Evolutionary conservation across 2,888 invertebrate genomes (phyloP), one percentile per base, ranked within the genome.

Genomic region (Chrysina gloriosa): DNA sequence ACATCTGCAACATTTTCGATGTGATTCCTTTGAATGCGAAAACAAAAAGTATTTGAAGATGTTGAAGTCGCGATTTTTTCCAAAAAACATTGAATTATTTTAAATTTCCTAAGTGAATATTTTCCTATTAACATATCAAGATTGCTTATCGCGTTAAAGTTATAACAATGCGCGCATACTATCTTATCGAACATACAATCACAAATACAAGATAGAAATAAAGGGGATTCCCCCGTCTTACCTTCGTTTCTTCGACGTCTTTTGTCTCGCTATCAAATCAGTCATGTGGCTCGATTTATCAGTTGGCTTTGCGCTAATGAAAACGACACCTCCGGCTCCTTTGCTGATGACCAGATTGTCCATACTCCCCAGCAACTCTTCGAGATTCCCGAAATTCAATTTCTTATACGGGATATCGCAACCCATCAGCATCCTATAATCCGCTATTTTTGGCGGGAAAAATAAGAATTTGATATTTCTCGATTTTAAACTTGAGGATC

Each of bases 401-500:
- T 84, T 84, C 67, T 81, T 83, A 74, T 82, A 91, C 3, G 91
- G 91, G 74, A 92, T 88, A 73, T 82, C 82, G 77, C 86, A 86
- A 23, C 90, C 90, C 78, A 90, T 88, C 23, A 92, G 79, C 72
- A 86, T 86, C 58, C 80, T 81, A 79, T 89, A 92, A 76, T 92
- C 92, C 48, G 84, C 88, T 87, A 78, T 31, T 73, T 85, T 69
- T n/a, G n/a, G n/a, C 36, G 45, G 48, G 69, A 68, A 61, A 47
- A 63, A 27, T 29, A 25, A 23, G 34, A 56, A 29, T 56, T 23
- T n/a, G n/a, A n/a, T n/a, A n/a, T n/a, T 48, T 14, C 39, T 16
- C 16, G 25, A 27, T 42, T 23, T 54, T 21, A 21, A 19, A 16
- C 7, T 6, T 36, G 7, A 23, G 47, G 2, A 54, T 21, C 25